Conservation (phyloP, 1,140 invertebrate species). For the Zaprionus inermis region DNA sequence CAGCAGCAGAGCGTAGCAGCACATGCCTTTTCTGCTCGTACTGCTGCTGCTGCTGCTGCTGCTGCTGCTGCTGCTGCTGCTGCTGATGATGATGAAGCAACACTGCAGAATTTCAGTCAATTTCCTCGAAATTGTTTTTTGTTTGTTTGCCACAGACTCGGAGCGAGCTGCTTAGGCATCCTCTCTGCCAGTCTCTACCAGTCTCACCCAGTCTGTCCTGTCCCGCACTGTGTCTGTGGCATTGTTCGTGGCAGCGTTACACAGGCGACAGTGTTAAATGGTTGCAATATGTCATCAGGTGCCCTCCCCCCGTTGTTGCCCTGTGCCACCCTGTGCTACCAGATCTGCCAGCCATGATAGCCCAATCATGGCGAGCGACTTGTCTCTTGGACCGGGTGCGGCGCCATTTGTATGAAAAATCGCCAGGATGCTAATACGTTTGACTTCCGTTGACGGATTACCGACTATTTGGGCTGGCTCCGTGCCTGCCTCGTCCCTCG, state of each 20-base stretch:
- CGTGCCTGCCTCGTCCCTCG: background rate
- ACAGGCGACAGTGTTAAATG: conserved; percentile 83
- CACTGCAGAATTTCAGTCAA: conserved; percentile 82
- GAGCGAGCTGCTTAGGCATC: background rate
- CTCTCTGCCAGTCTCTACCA: no score
- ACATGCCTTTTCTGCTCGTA: conserved; percentile 35
- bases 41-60: background rate
- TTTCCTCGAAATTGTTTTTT: conserved; percentile 82
- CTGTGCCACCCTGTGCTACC: background rate
- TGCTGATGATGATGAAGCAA: conserved; percentile 71
- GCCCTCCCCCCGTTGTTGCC: no score
- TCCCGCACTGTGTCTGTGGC: conserved; percentile 30
- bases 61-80: background rate
- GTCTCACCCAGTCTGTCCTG: conserved; percentile 60
- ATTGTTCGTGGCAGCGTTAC: conserved; percentile 72
- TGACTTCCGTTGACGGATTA: conserved; percentile 84
- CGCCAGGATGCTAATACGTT: conserved; percentile 84
- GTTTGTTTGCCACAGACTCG: conserved; percentile 74
- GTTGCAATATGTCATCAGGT: conserved; percentile 83
- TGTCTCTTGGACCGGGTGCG: conserved; percentile 44
- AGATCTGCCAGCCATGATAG: conserved; percentile 72
- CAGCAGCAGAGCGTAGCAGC: conserved; percentile 43
- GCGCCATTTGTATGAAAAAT: conserved; percentile 83
- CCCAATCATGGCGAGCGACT: conserved; percentile 63
- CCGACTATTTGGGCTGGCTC: conserved; percentile 66